Base-by-base conservation (phyloP, 1,140 invertebrate species). In the Lycorma delicatula region DNA sequence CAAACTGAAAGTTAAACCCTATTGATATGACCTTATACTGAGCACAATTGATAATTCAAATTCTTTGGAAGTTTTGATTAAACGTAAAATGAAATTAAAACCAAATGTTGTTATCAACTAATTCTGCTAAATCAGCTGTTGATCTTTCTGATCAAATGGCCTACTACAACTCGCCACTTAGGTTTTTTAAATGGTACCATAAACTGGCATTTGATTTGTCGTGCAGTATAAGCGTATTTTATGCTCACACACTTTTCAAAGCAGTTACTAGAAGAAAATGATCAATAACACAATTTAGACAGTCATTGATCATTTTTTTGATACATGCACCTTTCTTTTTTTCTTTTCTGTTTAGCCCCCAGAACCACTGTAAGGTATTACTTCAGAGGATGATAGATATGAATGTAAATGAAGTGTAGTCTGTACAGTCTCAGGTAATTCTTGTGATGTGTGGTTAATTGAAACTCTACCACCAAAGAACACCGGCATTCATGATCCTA, bases 141-240 rank as follows among this genome's bases (percentile, higher is more conserved):
- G 36, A 41, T 41, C 36, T 41, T 41, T 41, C 36, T 41, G 36
- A 41, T 41, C 36, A 41, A 41, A 13, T 41, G 36, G 36, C 36
- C 36, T 41, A 13, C n/a, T 41, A 41, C 20, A 41, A 41, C 36
- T 12, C 36, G n/a, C 36, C 36, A 41, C 36, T 41, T 20, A 41
- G 36, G 36, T 41, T 20, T 16, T 16, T 41, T 20, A 41, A 41
- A 41, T 41, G 36, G 36, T 41, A 41, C 36, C 12, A 20, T 41
- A 41, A 41, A 41, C 36, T 41, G 20, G 36, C 36, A 41, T 41
- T 41, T 41, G 36, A 41, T 41, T 13, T 20, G 20, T 41, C 20
- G 20, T 41, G 36, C 36, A 41, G 20, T 20, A 41, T 41, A 16
- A 41, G 36, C 36, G 36, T 41, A 16, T 13, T 41, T 16, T 16